phyloP scores from a whole-genome alignment of 2,113 vertebrate species.

The Ceratotherium simum region DNA sequence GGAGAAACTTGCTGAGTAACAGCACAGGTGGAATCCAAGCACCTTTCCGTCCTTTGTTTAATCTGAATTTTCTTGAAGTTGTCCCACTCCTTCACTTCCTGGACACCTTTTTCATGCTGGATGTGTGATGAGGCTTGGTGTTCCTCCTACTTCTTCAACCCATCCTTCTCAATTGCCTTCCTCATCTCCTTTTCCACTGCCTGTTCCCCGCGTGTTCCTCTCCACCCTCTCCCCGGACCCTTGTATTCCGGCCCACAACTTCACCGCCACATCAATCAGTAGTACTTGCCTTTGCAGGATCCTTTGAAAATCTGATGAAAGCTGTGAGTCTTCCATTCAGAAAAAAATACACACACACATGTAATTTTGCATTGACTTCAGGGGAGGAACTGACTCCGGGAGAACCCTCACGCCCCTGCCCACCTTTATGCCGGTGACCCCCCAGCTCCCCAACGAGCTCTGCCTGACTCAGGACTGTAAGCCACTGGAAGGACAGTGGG shows the following conservation, averaged over 20 bases:
- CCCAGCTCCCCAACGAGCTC: not conserved
- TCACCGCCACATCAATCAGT: not conserved
- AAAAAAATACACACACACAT: not conserved
- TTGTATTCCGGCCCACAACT: not conserved
- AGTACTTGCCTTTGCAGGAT: not conserved
- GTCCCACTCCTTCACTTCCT: not conserved
- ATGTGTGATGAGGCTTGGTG: rapidly evolving
- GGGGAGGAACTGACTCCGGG: not conserved
- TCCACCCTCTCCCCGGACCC: too few relatives aligned
- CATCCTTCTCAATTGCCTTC: not conserved
- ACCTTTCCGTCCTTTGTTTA: not conserved
- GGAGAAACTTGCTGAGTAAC: not conserved
- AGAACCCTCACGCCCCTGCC: not conserved
- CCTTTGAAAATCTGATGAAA: not conserved
- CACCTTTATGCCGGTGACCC: rapidly evolving
- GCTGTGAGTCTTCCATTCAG: not conserved
- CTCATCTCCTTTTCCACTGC: not conserved
- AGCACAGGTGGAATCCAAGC: not conserved
- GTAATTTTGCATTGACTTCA: not conserved
- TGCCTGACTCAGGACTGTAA: not conserved
- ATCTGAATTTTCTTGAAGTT: not conserved
- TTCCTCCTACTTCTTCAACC: not conserved
- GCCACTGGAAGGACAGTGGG: too few relatives aligned
- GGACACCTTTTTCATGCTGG: not conserved
- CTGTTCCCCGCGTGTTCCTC: not conserved